These are phyloP conservation scores for Drosophila quadrilineata DNA, from an alignment of 1,140 invertebrate species.

Conservation along the genomic window DNA sequence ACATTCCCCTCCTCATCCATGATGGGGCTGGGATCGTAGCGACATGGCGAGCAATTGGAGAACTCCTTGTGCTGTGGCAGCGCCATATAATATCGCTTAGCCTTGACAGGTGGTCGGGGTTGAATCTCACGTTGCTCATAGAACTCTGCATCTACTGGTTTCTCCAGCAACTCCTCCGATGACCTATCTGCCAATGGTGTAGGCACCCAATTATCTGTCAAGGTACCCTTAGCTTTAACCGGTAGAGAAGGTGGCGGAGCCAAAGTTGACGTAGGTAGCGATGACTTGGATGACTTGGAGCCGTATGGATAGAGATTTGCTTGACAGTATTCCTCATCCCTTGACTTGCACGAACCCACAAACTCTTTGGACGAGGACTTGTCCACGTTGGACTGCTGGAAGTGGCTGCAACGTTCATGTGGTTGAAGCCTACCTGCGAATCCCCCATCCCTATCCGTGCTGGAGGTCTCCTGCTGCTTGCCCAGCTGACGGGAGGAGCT, in stretches of 20 bases:
- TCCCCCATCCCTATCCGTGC: conserved; percentile 7
- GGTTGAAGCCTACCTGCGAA: not conserved
- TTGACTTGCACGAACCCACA: not conserved
- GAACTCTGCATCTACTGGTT: not conserved
- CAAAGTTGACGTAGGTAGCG: too few relatives aligned
- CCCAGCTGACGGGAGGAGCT: not conserved
- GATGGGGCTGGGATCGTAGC: conserved; percentile 67
- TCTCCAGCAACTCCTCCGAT: not conserved
- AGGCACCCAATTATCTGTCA: too few relatives aligned
- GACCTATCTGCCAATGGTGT: too few relatives aligned
- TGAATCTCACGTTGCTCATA: not conserved
- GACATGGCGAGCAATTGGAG: conserved; percentile 61
- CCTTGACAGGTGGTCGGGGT: not conserved
- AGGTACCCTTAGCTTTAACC: too few relatives aligned
- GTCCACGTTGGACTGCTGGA: not conserved
- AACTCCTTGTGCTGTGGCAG: conserved; percentile 70
- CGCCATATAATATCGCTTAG: conserved; percentile 48
- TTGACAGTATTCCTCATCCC: not conserved
- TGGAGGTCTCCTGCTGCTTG: not conserved
- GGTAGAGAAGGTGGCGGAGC: too few relatives aligned
- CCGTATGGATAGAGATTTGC: too few relatives aligned
- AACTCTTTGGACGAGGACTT: not conserved
- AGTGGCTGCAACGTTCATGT: not conserved
- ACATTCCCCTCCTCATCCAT: conserved; percentile 71
- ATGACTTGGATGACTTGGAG: too few relatives aligned